These are phyloP conservation scores for Mesoclemmys tuberculata DNA, from an alignment of 2,113 vertebrate species.

Conservation along the genomic window DNA sequence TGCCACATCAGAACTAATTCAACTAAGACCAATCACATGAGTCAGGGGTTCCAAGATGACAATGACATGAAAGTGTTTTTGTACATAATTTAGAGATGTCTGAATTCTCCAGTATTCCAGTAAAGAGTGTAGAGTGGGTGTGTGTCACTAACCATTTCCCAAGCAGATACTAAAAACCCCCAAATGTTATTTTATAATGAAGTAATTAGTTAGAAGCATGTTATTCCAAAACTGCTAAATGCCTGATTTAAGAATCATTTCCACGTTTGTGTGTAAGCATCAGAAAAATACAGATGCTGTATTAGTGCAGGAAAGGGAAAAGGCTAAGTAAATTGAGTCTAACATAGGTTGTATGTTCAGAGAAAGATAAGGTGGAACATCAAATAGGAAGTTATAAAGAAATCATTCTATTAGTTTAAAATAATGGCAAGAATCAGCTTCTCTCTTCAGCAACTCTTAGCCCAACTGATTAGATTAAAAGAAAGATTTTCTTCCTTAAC, in stretches of 20 bases:
- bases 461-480: neutral
- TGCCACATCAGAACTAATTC: neutral
- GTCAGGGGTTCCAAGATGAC: neutral
- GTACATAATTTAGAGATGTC: neutral
- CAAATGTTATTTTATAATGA: neutral
- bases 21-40: neutral
- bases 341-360: neutral
- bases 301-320: neutral
- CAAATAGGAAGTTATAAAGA: neutral
- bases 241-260: neutral
- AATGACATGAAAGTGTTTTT: neutral
- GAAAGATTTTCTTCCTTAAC: neutral
- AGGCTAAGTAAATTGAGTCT: neutral
- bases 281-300: no score
- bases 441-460: neutral
- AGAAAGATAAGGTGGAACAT: neutral
- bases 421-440: neutral
- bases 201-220: neutral
- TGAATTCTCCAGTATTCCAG: neutral
- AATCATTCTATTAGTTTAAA: neutral
- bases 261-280: neutral
- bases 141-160: neutral
- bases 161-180: neutral
- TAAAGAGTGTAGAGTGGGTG: neutral
- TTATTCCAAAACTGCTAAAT: neutral